phyloP scores from a whole-genome alignment of 2,113 vertebrate genomes.

The Phaetusa simplex region DNA sequence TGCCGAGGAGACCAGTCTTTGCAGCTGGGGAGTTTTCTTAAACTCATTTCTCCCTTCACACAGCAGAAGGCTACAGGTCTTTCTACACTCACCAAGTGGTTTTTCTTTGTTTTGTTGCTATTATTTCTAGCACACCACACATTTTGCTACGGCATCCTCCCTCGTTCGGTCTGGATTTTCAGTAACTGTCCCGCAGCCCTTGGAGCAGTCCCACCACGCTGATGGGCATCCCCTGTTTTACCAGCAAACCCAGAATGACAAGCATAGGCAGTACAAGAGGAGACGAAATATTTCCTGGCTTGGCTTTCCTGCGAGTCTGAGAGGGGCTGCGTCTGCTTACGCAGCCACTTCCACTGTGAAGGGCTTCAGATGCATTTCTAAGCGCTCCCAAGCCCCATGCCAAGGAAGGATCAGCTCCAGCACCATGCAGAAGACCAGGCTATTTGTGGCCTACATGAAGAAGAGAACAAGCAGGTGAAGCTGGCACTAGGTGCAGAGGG shows the following conservation, averaged over 20 bases:
- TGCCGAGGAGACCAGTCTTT: background rate
- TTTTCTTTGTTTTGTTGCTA: background rate
- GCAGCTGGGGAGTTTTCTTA: accelerated
- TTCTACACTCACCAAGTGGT: no score
- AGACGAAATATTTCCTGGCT: background rate
- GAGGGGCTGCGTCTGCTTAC: background rate
- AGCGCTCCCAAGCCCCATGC: accelerated
- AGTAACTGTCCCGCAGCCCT: accelerated
- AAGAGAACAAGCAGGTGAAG: accelerated
- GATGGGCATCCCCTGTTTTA: background rate
- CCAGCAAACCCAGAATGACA: background rate
- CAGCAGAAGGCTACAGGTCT: background rate
- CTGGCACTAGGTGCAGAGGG: accelerated
- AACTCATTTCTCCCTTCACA: background rate
- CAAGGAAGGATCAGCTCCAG: accelerated
- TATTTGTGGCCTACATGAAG: background rate
- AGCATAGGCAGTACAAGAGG: background rate
- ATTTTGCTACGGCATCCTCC: background rate
- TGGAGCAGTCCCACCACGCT: accelerated
- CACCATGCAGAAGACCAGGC: accelerated
- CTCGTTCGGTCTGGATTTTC: background rate
- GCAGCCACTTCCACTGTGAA: background rate
- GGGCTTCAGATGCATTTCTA: background rate
- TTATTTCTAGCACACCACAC: accelerated
- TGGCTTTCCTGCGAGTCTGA: background rate